Evolutionary conservation across 2,113 vertebrate genomes (phyloP), one percentile per base, ranked within the genome.

Genomic region (Siphamia tubifer): DNA sequence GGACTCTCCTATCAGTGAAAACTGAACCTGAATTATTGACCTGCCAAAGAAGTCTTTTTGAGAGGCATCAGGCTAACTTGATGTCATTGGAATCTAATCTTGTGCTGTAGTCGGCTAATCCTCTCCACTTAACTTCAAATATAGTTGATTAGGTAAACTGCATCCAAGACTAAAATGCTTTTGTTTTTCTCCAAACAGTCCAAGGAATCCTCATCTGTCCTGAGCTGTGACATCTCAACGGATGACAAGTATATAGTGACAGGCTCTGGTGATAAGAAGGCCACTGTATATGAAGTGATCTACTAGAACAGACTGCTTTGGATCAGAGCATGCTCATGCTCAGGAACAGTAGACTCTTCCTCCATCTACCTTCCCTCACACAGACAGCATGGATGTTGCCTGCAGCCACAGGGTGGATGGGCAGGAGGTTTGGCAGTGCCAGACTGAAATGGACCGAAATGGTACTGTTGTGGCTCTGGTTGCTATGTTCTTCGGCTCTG

Each of bases 171-270:
- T 83, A 53, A 83, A 55, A 36, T 57, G 40, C 27, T 51, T 40
- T 54, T 27, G n/a, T 30, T 19, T 23, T 23, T 15, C 8, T 3
- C 25, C 1, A 0, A 19, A 4, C 91, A 98, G 96, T 98, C 96
- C 38, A 98, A 98, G 92, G 96, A 98, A 84, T 97, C 96, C 24
- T 98, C 96, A 0, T 98, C 96, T 1, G 96, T 98, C 82, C 90
- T 98, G 75, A 98, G 96, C 79, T 98, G 96, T 13, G 96, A 98
- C 93, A 98, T 98, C 89, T 98, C 96, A 0, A 95, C 95, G 0
- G 96, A 98, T 55, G 96, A 98, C 93, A 98, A 98, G 79, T 98
- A 98, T 69, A 98, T 98, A n/a, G 96, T 98, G 74, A 98, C 96
- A 3, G 96, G 96, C 87, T 98, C 96, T 32, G 96, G 96, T 45